Evolutionary conservation across 2,797 vertebrate genomes (phyloP).

Genomic region (Mionectes olivaceus): DNA sequence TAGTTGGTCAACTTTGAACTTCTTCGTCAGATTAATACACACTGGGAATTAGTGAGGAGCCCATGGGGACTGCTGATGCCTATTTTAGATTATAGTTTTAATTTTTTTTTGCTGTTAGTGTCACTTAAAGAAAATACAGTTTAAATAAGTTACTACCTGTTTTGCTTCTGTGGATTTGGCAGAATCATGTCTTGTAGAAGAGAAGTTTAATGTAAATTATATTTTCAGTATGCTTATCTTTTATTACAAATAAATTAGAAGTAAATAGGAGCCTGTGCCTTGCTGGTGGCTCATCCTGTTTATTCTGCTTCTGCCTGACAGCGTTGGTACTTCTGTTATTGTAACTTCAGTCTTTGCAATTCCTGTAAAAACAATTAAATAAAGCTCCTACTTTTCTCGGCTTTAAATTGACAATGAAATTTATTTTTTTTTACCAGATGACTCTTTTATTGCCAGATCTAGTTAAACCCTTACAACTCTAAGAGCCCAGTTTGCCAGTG

Average conservation of each 20-base stretch:
- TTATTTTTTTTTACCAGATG: background rate
- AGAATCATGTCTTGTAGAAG: background rate
- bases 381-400: background rate
- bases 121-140: background rate
- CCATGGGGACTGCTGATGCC: background rate
- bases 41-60: background rate
- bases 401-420: background rate
- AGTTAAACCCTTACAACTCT: fast-evolving
- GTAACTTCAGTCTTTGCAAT: background rate
- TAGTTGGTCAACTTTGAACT: background rate
- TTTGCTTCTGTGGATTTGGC: background rate
- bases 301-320: slow-evolving; percentile 23
- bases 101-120: background rate
- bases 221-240: slow-evolving; percentile 36
- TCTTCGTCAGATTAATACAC: background rate
- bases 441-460: background rate
- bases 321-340: background rate
- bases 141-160: background rate
- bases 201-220: background rate
- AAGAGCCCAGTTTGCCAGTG: background rate
- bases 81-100: background rate
- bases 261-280: background rate
- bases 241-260: slow-evolving; percentile 16
- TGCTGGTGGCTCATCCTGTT: background rate
- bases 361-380: slow-evolving; percentile 20